A percentile compares a stretch with the other conserved stretches of the same genome.
These are phyloP conservation scores for Halcyon smyrnensis DNA, from an alignment of 2,797 vertebrate species.

Conservation along the genomic window DNA sequence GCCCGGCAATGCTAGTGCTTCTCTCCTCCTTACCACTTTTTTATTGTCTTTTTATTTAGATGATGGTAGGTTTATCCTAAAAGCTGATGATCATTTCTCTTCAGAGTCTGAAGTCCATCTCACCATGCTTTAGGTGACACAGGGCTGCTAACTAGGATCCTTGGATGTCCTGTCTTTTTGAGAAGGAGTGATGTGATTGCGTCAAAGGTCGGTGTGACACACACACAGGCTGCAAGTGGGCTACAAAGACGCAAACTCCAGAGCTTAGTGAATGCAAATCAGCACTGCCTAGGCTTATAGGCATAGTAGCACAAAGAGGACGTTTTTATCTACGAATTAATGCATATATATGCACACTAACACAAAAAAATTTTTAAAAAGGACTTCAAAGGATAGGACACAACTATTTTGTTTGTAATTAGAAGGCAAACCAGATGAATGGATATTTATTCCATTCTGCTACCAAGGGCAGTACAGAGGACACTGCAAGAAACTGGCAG, in stretches of 20 bases:
- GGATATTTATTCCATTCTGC: background rate
- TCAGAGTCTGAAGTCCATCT: background rate
- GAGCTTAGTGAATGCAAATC: background rate
- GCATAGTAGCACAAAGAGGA: background rate
- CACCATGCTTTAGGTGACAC: background rate
- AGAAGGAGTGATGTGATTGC: background rate
- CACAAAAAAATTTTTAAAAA: background rate
- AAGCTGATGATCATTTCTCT: background rate
- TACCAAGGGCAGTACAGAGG: background rate
- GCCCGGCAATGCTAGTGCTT: background rate
- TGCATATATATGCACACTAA: background rate
- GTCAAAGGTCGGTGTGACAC: background rate
- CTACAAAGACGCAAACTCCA: background rate
- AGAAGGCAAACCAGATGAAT: background rate
- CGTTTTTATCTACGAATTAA: background rate
- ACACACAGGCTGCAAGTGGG: background rate
- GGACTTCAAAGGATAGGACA: background rate
- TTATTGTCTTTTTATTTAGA: background rate
- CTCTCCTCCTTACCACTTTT: background rate
- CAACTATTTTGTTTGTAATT: background rate
- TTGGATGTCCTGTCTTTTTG: background rate
- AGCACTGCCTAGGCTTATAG: background rate
- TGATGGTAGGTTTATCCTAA: background rate
- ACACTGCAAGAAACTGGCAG: background rate
- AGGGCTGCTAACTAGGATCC: background rate